Base-by-base conservation (phyloP, 2,797 vertebrate species). In the Eleutherodactylus coqui region DNA sequence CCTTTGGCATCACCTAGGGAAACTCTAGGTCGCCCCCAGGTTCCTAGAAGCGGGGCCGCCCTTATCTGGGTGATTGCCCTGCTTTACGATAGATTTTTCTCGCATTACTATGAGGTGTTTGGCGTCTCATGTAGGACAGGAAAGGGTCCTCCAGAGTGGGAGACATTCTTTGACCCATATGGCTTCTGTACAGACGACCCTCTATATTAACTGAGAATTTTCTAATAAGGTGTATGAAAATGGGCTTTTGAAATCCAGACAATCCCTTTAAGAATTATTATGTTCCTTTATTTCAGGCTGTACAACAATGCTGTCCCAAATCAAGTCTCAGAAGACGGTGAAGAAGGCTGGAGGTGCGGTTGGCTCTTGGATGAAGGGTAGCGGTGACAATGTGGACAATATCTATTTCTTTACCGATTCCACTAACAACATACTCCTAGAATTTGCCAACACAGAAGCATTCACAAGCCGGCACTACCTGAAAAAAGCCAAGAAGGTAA, bases 311-410 rank as follows among this genome's bases (percentile, higher is more conserved):
- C 90, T 99, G 84, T 92, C 89, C 82, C 91, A 95, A 58, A 94
- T 99, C 85, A 96, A 95, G 92, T 99, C 97, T 16, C 92, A 98
- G 76, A 99, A 99, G 93, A 94, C 97, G 55, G 95, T 98, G 72
- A 98, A 97, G 92, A 97, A 93, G 91, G 91, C 91, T 6, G 93
- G 93, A 75, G 94, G 95, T 8, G 67, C 83, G 4, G 82, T 93
- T 0, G 97, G 98, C 7, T 96, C 95, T 87, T 99, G 98, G 98
- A 95, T 98, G 92, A 98, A 96, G 92, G 97, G 99, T 87, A 92
- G 95, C 0, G 92, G 90, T 27, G 92, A 93, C 82, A 92, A 93
- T 53, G 96, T 96, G 29, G 17, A 90, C 0, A 97, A 97, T 92
- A 94, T 99, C 85, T 99, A 97, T 91, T 91, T 97, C 88, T 94